Evolutionary conservation across 1,140 invertebrate species (phyloP).

Genomic region (Phenacoccus solenopsis): DNA sequence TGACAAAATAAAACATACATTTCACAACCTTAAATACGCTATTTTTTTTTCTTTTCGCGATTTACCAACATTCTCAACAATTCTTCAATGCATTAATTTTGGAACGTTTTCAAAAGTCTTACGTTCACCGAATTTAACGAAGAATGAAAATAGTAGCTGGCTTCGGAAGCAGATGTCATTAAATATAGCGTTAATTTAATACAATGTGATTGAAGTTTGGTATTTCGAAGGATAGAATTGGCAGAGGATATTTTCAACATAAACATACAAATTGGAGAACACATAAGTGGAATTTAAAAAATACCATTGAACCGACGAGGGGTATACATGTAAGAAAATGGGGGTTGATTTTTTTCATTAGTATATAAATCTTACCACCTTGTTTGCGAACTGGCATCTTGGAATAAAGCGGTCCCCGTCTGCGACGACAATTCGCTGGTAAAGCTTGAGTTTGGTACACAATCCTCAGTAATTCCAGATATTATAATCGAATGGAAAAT

Average conservation of each 20-base stretch:
- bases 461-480: not conserved
- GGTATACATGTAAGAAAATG: too few species aligned
- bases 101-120: not conserved
- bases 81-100: not conserved
- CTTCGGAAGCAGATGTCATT: not conserved
- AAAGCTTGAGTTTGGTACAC: constrained; percentile 8
- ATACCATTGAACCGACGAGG: too few species aligned
- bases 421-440: not conserved
- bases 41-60: too few species aligned
- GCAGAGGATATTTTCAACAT: too few species aligned
- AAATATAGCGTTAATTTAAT: too few species aligned
- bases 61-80: not conserved
- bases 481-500: not conserved
- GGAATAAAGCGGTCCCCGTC: not conserved
- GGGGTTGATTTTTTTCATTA: too few species aligned
- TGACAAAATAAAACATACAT: not conserved
- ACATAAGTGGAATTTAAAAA: too few species aligned
- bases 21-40: not conserved
- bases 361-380: constrained; percentile 21
- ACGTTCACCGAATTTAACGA: not conserved
- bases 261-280: too few species aligned
- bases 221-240: too few species aligned
- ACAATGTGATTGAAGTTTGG: too few species aligned
- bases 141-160: constrained; percentile 3
- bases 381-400: constrained; percentile 22